Percentiles rank a stretch among this genome's conserved stretches.
phyloP scores from a whole-genome alignment of 2,888 invertebrate genomes.

The Mactromeris polynyma region DNA sequence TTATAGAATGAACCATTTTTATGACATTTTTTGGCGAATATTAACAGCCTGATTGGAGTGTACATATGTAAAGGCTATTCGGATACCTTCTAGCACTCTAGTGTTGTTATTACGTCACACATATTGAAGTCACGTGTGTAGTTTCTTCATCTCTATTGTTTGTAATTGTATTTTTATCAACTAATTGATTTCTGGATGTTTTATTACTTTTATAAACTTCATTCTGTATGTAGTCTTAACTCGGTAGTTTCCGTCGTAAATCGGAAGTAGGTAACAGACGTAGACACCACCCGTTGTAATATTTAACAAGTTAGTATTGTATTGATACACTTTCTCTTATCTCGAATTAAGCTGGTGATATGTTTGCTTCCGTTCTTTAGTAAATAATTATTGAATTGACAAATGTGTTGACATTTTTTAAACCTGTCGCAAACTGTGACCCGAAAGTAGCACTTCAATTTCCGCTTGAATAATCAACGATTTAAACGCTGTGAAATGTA shows the following conservation, averaged over 20 bases:
- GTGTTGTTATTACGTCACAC: too few species aligned
- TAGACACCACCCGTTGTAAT: not conserved
- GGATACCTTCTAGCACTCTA: too few species aligned
- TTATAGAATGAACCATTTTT: too few species aligned
- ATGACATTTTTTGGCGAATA: too few species aligned
- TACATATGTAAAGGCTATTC: too few species aligned
- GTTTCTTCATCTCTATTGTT: too few species aligned
- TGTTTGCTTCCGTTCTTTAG: conserved; percentile 7
- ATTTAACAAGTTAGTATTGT: not conserved
- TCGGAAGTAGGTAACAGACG: not conserved
- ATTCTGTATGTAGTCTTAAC: not conserved
- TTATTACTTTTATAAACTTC: not conserved
- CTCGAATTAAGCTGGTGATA: not conserved
- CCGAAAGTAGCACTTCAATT: not conserved
- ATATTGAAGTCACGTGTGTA: too few species aligned
- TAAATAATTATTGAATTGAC: not conserved
- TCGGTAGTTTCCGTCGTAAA: not conserved
- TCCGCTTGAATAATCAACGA: not conserved
- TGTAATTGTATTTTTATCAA: too few species aligned
- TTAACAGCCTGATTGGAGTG: too few species aligned
- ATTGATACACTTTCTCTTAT: not conserved
- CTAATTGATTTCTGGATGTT: too few species aligned
- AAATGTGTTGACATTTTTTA: conserved; percentile 10
- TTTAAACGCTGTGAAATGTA: not conserved
- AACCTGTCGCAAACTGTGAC: not conserved